phyloP scores from a whole-genome alignment of 2,113 vertebrate species.

The Pionites leucogaster region DNA sequence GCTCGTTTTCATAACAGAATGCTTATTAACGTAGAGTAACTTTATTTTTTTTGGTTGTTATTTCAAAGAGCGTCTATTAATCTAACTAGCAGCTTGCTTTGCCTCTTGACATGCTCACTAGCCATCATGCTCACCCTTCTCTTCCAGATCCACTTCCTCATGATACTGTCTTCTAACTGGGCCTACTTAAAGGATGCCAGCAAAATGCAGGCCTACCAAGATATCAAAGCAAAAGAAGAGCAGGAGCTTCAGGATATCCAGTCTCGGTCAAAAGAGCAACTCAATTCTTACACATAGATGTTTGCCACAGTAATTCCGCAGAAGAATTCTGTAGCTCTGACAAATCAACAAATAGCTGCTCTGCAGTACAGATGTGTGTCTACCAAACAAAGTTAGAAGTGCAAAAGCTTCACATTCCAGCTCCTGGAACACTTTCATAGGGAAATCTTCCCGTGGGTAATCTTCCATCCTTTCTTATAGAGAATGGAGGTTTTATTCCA shows the following conservation, averaged over 20 bases:
- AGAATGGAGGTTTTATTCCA: slow-evolving; percentile 68
- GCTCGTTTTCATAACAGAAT: slow-evolving; percentile 57
- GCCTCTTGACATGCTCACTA: slow-evolving; percentile 93
- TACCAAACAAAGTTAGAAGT: slow-evolving; percentile 85
- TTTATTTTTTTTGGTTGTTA: not conserved
- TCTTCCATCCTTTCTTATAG: slow-evolving; percentile 70
- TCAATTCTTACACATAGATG: slow-evolving; percentile 98
- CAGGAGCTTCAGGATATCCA: slow-evolving; percentile 98
- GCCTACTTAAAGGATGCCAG: slow-evolving; percentile 99
- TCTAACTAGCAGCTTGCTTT: slow-evolving; percentile 91
- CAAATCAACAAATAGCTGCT: slow-evolving; percentile 81
- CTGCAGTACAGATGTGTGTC: slow-evolving; percentile 85
- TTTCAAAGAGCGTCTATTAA: slow-evolving; percentile 73
- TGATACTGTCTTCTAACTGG: slow-evolving; percentile 99
- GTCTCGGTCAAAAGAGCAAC: slow-evolving; percentile 97
- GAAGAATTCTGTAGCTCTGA: slow-evolving; percentile 80
- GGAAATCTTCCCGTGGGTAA: slow-evolving; percentile 68
- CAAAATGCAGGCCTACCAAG: slow-evolving; percentile 98
- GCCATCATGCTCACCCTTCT: slow-evolving; percentile 97
- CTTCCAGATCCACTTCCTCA: slow-evolving; percentile 99
- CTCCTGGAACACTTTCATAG: slow-evolving; percentile 77
- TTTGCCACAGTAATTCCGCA: slow-evolving; percentile 76
- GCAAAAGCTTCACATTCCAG: slow-evolving; percentile 79
- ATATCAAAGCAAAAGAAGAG: slow-evolving; percentile 99
- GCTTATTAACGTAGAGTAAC: slow-evolving; percentile 74